These are phyloP conservation scores for Notarius quadriscutis DNA, from an alignment of 2,113 vertebrate species.

Conservation along the genomic window DNA sequence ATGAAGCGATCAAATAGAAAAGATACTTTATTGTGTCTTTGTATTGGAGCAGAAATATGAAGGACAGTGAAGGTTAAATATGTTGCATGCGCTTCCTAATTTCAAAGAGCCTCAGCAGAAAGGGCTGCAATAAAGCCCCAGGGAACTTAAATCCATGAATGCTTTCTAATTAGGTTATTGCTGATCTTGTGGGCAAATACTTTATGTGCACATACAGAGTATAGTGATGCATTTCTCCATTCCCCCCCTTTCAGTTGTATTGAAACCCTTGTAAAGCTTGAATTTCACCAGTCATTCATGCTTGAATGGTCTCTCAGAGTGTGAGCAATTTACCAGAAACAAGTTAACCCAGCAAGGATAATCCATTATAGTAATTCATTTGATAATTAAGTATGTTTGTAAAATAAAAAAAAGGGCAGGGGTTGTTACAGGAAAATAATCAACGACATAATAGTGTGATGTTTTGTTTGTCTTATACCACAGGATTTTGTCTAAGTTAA, in stretches of 20 bases:
- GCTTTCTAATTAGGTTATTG: slow-evolving; percentile 33
- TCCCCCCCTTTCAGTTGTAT: background rate
- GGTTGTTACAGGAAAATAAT: background rate
- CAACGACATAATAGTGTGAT: background rate
- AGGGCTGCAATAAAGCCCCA: slow-evolving; percentile 23
- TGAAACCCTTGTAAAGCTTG: background rate
- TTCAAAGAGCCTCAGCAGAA: slow-evolving; percentile 28
- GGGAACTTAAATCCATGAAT: slow-evolving; percentile 29
- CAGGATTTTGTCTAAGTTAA: background rate
- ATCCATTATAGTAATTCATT: background rate
- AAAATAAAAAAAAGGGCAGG: background rate
- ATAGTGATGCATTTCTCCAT: no score
- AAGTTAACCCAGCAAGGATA: background rate
- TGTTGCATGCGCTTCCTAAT: slow-evolving; percentile 18
- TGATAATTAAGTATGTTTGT: background rate
- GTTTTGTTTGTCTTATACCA: background rate
- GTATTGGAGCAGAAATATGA: slow-evolving; percentile 34
- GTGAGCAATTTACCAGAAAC: background rate
- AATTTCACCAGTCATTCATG: background rate
- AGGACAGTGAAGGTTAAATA: slow-evolving; percentile 43
- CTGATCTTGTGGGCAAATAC: slow-evolving; percentile 24
- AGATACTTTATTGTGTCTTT: slow-evolving; percentile 26
- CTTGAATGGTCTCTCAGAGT: background rate
- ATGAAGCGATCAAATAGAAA: slow-evolving; percentile 29
- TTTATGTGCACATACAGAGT: background rate